phyloP scores from a whole-genome alignment of 2,888 invertebrate genomes.

The Lithophane socia region DNA sequence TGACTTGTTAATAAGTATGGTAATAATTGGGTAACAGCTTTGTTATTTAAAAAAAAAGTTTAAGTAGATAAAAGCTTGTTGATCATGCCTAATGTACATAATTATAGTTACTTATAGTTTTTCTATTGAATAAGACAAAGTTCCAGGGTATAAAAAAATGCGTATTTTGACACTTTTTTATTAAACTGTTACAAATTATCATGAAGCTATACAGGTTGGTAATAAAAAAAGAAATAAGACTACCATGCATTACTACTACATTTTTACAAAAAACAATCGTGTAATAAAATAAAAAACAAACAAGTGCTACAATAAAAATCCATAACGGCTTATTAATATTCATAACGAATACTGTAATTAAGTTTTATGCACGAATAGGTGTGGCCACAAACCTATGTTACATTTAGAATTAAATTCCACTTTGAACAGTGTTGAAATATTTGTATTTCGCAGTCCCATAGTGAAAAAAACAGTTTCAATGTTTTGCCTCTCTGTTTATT shows the following conservation, averaged over 20 bases:
- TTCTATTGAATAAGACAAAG: neutral
- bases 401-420: conserved; percentile 31
- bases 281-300: neutral
- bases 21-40: neutral
- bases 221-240: neutral
- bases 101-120: neutral
- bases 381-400: neutral
- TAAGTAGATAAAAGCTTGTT: neutral
- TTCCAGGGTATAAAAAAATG: neutral
- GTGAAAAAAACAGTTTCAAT: conserved; percentile 1
- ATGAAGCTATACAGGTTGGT: neutral
- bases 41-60: neutral
- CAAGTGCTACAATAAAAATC: conserved; percentile 14
- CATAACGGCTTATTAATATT: conserved; percentile 37
- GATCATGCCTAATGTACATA: neutral
- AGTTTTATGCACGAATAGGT: conserved; percentile 26
- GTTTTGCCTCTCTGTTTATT: conserved; percentile 1
- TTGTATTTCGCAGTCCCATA: conserved; percentile 6
- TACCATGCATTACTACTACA: neutral
- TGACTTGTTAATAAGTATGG: neutral
- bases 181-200: too few relatives aligned
- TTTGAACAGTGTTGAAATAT: conserved; percentile 20
- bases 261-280: neutral
- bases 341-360: conserved; percentile 19
- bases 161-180: neutral